Base-by-base conservation (phyloP, 2,888 invertebrate species). In the Caenorhabditis sp. region DNA sequence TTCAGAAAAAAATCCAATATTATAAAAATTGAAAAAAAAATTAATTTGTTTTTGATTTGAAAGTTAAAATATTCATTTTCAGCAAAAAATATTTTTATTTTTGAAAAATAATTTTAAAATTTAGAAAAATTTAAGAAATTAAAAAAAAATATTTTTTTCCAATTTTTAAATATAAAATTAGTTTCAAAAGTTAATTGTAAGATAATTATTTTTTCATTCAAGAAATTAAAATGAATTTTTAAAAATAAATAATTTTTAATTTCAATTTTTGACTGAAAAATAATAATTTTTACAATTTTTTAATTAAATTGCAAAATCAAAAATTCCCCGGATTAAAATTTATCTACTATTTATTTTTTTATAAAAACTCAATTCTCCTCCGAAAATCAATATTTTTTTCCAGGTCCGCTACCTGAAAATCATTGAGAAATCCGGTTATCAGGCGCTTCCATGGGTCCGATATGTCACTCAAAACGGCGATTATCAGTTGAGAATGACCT, bases 381-480 rank as follows among this genome's bases (percentile, higher is more conserved):
- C n/a, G n/a, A n/a, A n/a, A n/a, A n/a, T n/a, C n/a, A n/a, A n/a
- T n/a, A n/a, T n/a, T 28, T 11, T 18, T 44, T 58, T 61, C 9
- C 88, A 94, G 94, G 95, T 96, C n/a, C 94, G 97, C 67, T 97
- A 98, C 92, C 93, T 98, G 92, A 97, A 97, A 93, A 98, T 98
- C 89, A 99, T 99, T 90, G 98, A 98, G 92, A 99, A 98, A 93
- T 97, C 97, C 92, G 98, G 98, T 0, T 98, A 98, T 92, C 98
- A 98, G 93, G 98, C 98, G 0, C 92, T 99, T 85, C 98, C 98
- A 0, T 98, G 98, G 98, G 98, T 98, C 9, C 94, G 98, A 18
- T 99, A 99, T 92, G 98, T 99, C 85, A 99, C 98, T 55, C 98
- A 98, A 92, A 98, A 98, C 92, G 98, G 98, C 68, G 98, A 99